Percentiles rank a stretch among this genome's conserved stretches.
Evolutionary conservation across 2,888 invertebrate genomes (phyloP).

Genomic region (Apotomis turbidana): DNA sequence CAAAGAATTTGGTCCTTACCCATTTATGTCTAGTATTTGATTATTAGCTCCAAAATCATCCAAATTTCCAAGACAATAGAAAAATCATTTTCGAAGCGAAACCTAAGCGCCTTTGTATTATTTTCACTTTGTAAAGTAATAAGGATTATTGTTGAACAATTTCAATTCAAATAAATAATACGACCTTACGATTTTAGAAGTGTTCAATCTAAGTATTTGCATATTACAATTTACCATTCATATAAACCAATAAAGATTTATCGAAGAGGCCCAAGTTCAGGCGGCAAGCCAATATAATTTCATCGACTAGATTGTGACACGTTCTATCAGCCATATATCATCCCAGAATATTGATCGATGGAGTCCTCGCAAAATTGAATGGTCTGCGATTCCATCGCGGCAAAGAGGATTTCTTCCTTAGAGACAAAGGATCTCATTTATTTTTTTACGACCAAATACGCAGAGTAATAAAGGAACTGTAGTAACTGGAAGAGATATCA

Average conservation of each 20-base stretch:
- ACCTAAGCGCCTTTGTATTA: too few species aligned
- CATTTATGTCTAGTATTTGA: too few species aligned
- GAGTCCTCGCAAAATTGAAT: slow-evolving; percentile 47
- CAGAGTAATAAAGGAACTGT: slow-evolving; percentile 42
- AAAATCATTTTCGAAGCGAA: too few species aligned
- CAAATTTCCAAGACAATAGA: too few species aligned
- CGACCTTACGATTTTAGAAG: background rate
- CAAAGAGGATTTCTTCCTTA: slow-evolving; percentile 43
- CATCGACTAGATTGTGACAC: slow-evolving; percentile 31
- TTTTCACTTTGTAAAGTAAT: too few species aligned
- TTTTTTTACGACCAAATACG: slow-evolving; percentile 50
- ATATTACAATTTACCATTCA: background rate
- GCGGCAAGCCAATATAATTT: slow-evolving; percentile 32
- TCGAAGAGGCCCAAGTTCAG: background rate
- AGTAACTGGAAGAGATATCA: slow-evolving; percentile 36
- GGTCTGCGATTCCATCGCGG: slow-evolving; percentile 42
- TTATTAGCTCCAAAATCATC: too few species aligned
- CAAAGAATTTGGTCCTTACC: too few species aligned
- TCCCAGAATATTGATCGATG: slow-evolving; percentile 37
- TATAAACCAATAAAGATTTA: slow-evolving; percentile 6
- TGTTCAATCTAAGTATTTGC: background rate
- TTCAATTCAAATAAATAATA: background rate
- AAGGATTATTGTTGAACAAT: too few species aligned
- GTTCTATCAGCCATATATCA: slow-evolving; percentile 39
- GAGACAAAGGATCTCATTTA: slow-evolving; percentile 49